Evolutionary conservation across 2,797 vertebrate genomes (phyloP).

Genomic region (Naso thynnoides): DNA sequence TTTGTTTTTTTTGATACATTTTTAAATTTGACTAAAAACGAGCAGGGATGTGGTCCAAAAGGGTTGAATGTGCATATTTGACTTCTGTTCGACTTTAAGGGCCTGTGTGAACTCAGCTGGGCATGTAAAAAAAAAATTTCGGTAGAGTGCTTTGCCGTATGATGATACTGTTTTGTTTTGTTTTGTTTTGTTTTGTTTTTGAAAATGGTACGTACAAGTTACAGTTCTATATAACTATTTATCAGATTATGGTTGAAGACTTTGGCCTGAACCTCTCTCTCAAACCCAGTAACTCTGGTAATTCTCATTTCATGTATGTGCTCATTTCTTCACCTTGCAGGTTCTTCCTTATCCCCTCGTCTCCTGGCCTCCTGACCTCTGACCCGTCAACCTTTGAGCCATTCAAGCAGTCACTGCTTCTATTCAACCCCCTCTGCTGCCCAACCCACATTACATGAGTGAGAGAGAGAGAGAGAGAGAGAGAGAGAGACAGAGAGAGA

Average conservation of each 20-base stretch:
- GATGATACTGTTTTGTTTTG: neutral
- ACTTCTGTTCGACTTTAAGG: no score
- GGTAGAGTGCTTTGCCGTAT: neutral
- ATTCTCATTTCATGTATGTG: conserved; percentile 45
- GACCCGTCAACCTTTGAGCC: conserved; percentile 83
- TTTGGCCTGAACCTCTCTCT: conserved; percentile 26
- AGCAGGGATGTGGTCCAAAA: no score
- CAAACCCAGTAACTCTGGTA: conserved; percentile 30
- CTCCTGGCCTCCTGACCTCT: conserved; percentile 79
- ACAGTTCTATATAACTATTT: neutral
- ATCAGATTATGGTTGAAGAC: conserved; percentile 7
- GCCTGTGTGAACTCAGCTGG: no score
- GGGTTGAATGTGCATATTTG: neutral
- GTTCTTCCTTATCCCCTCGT: conserved; percentile 48
- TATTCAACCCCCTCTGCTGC: conserved; percentile 77
- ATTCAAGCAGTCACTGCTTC: conserved; percentile 83
- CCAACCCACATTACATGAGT: conserved; percentile 64
- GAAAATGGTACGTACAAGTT: neutral
- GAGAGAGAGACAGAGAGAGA: neutral
- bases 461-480: conserved; percentile 2
- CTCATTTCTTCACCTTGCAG: conserved; percentile 48
- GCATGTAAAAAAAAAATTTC: no score
- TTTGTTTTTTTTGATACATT: no score
- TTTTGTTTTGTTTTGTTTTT: neutral
- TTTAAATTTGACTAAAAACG: no score